These are phyloP conservation scores for Drosophila orena DNA, from an alignment of 1,140 invertebrate genomes.

Conservation along the genomic window DNA sequence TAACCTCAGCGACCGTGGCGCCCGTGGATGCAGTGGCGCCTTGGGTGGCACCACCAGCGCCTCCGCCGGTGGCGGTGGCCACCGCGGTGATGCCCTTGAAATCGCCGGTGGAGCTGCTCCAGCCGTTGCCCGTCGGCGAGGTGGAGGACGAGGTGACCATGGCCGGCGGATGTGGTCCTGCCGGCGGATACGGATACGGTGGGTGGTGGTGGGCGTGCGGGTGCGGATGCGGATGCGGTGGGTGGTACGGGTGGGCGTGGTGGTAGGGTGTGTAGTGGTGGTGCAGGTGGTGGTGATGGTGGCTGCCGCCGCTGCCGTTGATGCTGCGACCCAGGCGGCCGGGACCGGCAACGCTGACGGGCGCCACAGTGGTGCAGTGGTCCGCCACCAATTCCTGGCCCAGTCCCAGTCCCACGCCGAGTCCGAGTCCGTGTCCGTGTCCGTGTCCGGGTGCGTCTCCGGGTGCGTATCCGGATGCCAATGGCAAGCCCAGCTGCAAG, in stretches of 20 bases:
- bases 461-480: background rate
- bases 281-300: slow-evolving; percentile 38
- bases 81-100: slow-evolving; percentile 54
- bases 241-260: slow-evolving; percentile 17
- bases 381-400: slow-evolving; percentile 7
- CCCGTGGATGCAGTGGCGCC: slow-evolving; percentile 22
- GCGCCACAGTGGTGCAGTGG: slow-evolving; percentile 41
- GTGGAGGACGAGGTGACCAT: slow-evolving; percentile 71
- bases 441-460: background rate
- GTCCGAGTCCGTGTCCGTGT: background rate
- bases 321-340: slow-evolving; percentile 42
- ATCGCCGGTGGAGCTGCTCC: slow-evolving; percentile 64
- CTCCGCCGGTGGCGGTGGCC: background rate
- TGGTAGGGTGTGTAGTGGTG: slow-evolving; percentile 40
- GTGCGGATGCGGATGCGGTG: background rate
- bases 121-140: slow-evolving; percentile 70
- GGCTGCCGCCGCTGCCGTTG: slow-evolving; percentile 35
- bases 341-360: slow-evolving; percentile 55
- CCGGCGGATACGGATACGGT: slow-evolving; percentile 11
- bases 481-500: background rate
- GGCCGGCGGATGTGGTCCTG: slow-evolving; percentile 24
- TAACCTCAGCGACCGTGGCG: slow-evolving; percentile 44
- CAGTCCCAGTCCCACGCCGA: background rate
- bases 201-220: slow-evolving; percentile 7
- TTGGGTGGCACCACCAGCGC: background rate